A percentile compares a stretch with the other conserved stretches of the same genome.
These are phyloP conservation scores for Smutsia gigantea DNA, from an alignment of 2,797 vertebrate species.

Conservation along the genomic window DNA sequence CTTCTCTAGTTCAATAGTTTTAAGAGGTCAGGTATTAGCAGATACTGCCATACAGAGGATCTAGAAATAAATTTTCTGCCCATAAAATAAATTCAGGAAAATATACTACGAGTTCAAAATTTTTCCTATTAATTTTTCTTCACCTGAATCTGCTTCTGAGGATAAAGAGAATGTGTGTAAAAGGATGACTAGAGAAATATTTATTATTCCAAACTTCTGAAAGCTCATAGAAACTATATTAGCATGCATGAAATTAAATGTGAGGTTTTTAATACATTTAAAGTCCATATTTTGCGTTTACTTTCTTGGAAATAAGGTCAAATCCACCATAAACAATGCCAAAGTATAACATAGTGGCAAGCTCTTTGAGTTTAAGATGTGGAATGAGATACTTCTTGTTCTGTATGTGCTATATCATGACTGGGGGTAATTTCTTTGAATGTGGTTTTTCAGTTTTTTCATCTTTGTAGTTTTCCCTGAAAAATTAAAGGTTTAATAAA, in stretches of 20 bases:
- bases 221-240: constrained; percentile 17
- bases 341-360: not conserved
- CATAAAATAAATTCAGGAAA: constrained; percentile 12
- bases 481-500: not conserved
- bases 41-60: not conserved
- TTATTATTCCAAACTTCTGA: constrained; percentile 52
- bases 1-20: not conserved
- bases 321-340: not conserved
- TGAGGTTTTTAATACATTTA: not conserved
- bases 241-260: constrained; percentile 51
- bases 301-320: constrained; percentile 43
- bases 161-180: not conserved
- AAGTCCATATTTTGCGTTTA: constrained; percentile 52
- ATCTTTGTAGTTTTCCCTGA: not conserved
- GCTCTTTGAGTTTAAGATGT: constrained; percentile 13
- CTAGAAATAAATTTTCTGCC: not conserved
- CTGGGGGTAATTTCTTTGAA: not conserved
- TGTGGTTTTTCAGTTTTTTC: not conserved
- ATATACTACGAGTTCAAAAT: not conserved
- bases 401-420: not conserved
- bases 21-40: not conserved
- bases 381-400: not conserved
- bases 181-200: not conserved
- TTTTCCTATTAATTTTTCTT: not conserved
- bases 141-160: not conserved